Percentiles rank a stretch among this genome's conserved stretches.
Evolutionary conservation across 2,797 vertebrate genomes (phyloP).

Genomic region (Acanthurus tractus): DNA sequence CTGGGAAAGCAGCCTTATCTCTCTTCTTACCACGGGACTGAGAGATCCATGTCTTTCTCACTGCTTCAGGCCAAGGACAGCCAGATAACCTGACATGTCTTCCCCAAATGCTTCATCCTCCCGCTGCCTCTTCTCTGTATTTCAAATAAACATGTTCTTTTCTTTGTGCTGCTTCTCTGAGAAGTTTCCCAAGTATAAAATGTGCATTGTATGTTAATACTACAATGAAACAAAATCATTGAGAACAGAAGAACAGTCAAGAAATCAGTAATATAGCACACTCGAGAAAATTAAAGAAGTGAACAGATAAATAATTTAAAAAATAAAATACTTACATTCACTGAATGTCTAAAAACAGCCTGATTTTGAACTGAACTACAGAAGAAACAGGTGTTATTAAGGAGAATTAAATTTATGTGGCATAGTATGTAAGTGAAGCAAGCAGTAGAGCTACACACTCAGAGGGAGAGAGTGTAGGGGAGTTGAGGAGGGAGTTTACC

Average conservation of each 20-base stretch:
- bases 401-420: not conserved
- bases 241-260: not conserved
- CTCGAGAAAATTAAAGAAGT: not conserved
- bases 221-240: not conserved
- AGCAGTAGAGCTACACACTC: not conserved
- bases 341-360: not conserved
- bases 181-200: not conserved
- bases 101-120: slow-evolving; percentile 18
- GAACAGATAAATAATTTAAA: not conserved
- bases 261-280: not conserved
- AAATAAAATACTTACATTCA: not conserved
- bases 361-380: not conserved
- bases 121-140: slow-evolving; percentile 2
- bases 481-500: not conserved
- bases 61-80: slow-evolving; percentile 44
- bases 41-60: not conserved
- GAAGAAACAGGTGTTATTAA: not conserved
- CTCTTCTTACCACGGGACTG: not conserved
- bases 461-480: too few species aligned
- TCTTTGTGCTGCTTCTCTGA: not conserved
- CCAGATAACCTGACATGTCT: not conserved
- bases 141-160: not conserved
- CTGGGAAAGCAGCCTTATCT: slow-evolving; percentile 36
- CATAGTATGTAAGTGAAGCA: slow-evolving; percentile 10
- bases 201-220: not conserved